Conservation (phyloP, 2,797 vertebrate species). For the Anniella stebbinsi region DNA sequence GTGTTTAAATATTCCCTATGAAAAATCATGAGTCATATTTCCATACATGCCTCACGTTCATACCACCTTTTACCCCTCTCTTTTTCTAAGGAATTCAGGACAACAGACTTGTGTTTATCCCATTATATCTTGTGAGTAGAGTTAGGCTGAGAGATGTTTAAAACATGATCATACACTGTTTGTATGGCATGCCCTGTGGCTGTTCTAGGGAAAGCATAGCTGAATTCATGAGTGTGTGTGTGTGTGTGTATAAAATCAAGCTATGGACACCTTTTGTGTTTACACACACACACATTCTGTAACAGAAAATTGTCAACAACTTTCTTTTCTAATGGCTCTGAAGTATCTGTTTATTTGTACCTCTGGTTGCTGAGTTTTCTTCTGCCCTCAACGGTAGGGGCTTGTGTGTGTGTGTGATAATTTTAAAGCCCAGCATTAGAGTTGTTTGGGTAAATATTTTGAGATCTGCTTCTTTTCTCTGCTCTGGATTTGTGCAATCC, state of each 20-base stretch:
- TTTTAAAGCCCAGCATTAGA: not conserved
- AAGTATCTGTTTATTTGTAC: not conserved
- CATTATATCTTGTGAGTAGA: too few relatives aligned
- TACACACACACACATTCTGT: not conserved
- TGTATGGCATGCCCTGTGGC: not conserved
- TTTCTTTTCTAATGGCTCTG: not conserved
- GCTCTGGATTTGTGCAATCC: not conserved
- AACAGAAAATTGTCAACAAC: not conserved
- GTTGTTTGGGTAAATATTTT: constrained; percentile 11
- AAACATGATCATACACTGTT: not conserved
- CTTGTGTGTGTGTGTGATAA: not conserved
- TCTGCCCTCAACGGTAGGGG: not conserved
- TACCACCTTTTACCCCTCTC: too few relatives aligned
- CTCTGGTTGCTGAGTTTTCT: not conserved
- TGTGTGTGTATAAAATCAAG: not conserved
- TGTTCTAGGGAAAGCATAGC: not conserved
- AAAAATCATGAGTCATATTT: not conserved
- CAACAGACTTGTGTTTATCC: too few relatives aligned
- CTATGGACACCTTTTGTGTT: not conserved
- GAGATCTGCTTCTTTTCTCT: not conserved
- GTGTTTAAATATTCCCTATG: too few relatives aligned
- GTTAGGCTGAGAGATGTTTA: too few relatives aligned
- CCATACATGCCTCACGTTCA: not conserved
- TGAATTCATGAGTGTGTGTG: not conserved
- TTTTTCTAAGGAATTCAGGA: too few relatives aligned